Base-by-base conservation (phyloP, 2,113 vertebrate species). In the Festucalex cinctus region DNA sequence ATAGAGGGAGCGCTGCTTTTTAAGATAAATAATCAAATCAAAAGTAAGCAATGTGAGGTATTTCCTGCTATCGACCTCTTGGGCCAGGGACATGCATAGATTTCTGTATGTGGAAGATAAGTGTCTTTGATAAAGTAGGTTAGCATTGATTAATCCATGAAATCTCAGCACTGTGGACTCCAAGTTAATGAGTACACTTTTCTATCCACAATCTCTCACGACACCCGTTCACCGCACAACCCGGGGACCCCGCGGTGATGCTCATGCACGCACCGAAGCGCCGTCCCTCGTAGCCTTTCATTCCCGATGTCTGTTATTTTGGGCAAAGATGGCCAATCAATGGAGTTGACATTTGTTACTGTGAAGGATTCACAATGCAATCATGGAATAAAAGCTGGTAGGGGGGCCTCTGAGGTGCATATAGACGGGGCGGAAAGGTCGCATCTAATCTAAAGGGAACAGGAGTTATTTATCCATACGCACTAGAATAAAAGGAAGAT, bases 101-200 rank as follows among this genome's bases (percentile, higher is more conserved):
- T 91, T 91, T 90, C 88, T 88, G 87, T 88, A 91, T 86, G 86
- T 85, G 80, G 91, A 90, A 91, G 89, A 93, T 93, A 92, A 93
- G 91, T 93, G 92, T 91, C 91, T 91, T 88, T 91, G 90, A 93
- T 92, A 91, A 93, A 92, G 89, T 90, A 90, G 91, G 92, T 92
- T 92, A 92, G 86, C 88, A 93, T 92, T 92, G 92, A 93, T 93
- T 92, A 92, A 93, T 93, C 91, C 88, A 91, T 91, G 88, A 92
- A 92, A 92, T 89, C 88, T 83, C 67, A 80, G 87, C 63, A 80
- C 88, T 83, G 84, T 81, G 84, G 86, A 87, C 83, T 88, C 81
- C 82, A 89, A 91, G 88, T 87, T 92, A 93, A 92, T 91, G 90
- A 93, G 89, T 90, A 86, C 83, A 88, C 78, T 88, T 91, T 92